Conservation (phyloP, 2,888 invertebrate genomes). For the Sthenelais limicola region DNA sequence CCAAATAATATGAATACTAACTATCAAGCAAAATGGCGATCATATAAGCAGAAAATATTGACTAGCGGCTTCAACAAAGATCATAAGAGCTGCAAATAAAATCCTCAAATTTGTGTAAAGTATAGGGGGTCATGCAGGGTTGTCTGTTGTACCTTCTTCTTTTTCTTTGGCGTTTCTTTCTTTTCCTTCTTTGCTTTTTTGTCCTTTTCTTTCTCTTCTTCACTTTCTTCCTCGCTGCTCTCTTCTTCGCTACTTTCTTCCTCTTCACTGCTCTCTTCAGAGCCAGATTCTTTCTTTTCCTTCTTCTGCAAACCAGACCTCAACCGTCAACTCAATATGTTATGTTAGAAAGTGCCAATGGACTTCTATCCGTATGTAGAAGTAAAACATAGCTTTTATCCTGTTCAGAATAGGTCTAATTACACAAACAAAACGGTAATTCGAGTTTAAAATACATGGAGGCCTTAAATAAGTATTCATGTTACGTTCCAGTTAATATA, state of each 20-base stretch:
- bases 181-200: slow-evolving; percentile 24
- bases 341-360: not conserved
- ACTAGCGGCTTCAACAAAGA: no score
- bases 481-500: no score
- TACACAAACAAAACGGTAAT: no score
- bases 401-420: not conserved
- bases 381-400: not conserved
- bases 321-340: not conserved
- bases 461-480: no score
- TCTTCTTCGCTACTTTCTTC: slow-evolving; percentile 22
- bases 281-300: slow-evolving; percentile 9
- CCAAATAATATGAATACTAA: not conserved
- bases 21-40: no score
- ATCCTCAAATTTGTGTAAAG: not conserved
- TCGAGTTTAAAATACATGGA: no score
- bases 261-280: slow-evolving; percentile 12
- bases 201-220: slow-evolving; percentile 35
- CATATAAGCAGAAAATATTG: no score
- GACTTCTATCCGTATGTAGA: not conserved
- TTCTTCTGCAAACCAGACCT: slow-evolving; percentile 35
- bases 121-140: no score
- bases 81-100: no score
- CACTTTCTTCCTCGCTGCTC: slow-evolving; percentile 1
- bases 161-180: slow-evolving; percentile 23
- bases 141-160: slow-evolving; percentile 33